Base-by-base conservation (phyloP, 1,140 invertebrate genomes). In the Bombus polaris region DNA sequence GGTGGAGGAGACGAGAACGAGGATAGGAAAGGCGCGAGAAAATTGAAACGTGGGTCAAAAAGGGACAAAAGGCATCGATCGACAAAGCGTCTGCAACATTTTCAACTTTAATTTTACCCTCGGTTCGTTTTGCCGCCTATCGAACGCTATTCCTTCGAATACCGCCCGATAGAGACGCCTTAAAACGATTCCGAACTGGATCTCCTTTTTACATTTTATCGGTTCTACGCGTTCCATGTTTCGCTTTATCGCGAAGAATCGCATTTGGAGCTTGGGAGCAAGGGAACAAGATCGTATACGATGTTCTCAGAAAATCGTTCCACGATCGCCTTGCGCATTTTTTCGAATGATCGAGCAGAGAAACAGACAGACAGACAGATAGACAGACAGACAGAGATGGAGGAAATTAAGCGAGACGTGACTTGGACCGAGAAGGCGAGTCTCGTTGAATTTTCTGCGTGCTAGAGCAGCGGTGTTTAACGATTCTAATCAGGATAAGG, bases 81-180 rank as follows among this genome's bases (percentile, higher is more conserved):
- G 66, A 66, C 59, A 53, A 74, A 77, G 39, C 37, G 74, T 87
- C 71, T 59, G 77, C 44, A 62, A 77, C 32, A 57, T 85, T 88
- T 83, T 81, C 73, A 42, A 3, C 68, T 72, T 83, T 42, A n/a
- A 66, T 72, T 72, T 25, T 18, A 32, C 15, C 35, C 9, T n/a
- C 9, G 35, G 25, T n/a, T 70, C 78, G 35, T 39, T 70, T 71
- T 15, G 18, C 47, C 47, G 47, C 47, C 47, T 53, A 53, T 53
- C 47, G 18, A 53, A 53, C 47, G 44, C 66, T 32, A 25, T 53
- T 65, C 18, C 15, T 15, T 15, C 25, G 35, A 59, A 28, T 22
- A 53, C 12, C 28, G n/a, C 5, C n/a, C 79, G 66, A 28, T 42
- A 32, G 37, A 71, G 10, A 65, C 32, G n/a, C 15, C n/a, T n/a